Percentiles rank a stretch among this genome's conserved stretches.
Evolutionary conservation across 2,888 invertebrate species (phyloP).

Genomic region (Phymatocera aterrima): DNA sequence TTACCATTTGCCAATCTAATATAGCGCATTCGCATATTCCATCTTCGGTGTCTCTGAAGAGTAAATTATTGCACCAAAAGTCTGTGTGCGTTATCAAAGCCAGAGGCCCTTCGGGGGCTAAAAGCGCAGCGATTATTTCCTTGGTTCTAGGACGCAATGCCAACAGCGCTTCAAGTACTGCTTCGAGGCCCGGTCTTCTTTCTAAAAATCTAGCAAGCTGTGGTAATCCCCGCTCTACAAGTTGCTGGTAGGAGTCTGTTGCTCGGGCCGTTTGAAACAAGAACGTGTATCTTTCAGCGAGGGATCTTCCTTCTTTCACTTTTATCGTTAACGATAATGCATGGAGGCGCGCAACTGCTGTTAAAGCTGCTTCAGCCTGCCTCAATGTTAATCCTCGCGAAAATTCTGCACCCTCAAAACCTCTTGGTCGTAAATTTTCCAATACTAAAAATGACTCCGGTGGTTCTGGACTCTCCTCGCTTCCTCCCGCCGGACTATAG

Average conservation of each 20-base stretch:
- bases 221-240: slow-evolving; percentile 86
- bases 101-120: slow-evolving; percentile 84
- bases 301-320: slow-evolving; percentile 75
- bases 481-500: slow-evolving; percentile 76
- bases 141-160: slow-evolving; percentile 82
- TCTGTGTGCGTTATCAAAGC: slow-evolving; percentile 89
- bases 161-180: slow-evolving; percentile 79
- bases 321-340: slow-evolving; percentile 83
- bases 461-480: slow-evolving; percentile 72
- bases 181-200: slow-evolving; percentile 80
- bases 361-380: slow-evolving; percentile 83
- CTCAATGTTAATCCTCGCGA: slow-evolving; percentile 81
- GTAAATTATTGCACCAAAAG: slow-evolving; percentile 89
- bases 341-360: slow-evolving; percentile 84
- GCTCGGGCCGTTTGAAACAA: slow-evolving; percentile 87
- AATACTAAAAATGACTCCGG: slow-evolving; percentile 84
- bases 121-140: slow-evolving; percentile 82
- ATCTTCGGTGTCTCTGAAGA: slow-evolving; percentile 76
- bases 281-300: slow-evolving; percentile 80
- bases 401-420: slow-evolving; percentile 82
- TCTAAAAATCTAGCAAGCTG: slow-evolving; percentile 85
- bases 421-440: slow-evolving; percentile 83
- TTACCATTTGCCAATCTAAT: slow-evolving; percentile 91
- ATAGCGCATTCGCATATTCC: slow-evolving; percentile 80
- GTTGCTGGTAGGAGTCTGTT: slow-evolving; percentile 87